Percentiles rank a stretch among this genome's conserved stretches.
Conservation (phyloP, 2,113 vertebrate genomes). For the Pao palembangensis region DNA sequence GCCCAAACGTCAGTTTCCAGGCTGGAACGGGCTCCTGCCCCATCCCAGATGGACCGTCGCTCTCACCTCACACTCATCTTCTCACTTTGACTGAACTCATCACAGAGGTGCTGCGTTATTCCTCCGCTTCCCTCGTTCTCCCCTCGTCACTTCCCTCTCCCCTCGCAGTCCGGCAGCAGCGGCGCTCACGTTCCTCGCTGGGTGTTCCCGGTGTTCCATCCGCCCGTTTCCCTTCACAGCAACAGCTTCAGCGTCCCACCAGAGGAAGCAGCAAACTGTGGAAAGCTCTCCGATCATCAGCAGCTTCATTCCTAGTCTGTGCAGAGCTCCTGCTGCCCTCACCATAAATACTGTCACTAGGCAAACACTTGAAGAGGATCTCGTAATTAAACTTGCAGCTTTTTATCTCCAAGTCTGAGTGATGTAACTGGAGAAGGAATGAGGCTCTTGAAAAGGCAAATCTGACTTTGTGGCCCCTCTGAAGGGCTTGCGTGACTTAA, state of each 20-base stretch:
- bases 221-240: too few species aligned
- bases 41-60: too few species aligned
- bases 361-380: neutral
- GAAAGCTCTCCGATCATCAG: too few species aligned
- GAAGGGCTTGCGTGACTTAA: constrained; percentile 41
- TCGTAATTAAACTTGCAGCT: constrained; percentile 28
- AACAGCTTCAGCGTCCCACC: too few species aligned
- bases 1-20: too few species aligned
- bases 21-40: too few species aligned
- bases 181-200: too few species aligned
- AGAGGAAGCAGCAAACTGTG: too few species aligned
- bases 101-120: constrained; percentile 35
- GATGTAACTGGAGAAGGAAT: constrained; percentile 45
- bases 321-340: constrained; percentile 44
- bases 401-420: constrained; percentile 27
- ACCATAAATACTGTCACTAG: constrained; percentile 28
- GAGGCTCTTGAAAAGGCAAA: constrained; percentile 22
- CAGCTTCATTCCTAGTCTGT: neutral
- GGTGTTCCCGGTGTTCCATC: too few species aligned
- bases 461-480: constrained; percentile 25
- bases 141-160: too few species aligned
- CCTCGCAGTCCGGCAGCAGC: too few species aligned
- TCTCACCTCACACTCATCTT: constrained; percentile 8
- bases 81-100: constrained; percentile 36
- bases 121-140: too few species aligned